Percentiles rank a stretch among this genome's conserved stretches.
Conservation (phyloP, 2,113 vertebrate species). For the Limanda limanda region DNA sequence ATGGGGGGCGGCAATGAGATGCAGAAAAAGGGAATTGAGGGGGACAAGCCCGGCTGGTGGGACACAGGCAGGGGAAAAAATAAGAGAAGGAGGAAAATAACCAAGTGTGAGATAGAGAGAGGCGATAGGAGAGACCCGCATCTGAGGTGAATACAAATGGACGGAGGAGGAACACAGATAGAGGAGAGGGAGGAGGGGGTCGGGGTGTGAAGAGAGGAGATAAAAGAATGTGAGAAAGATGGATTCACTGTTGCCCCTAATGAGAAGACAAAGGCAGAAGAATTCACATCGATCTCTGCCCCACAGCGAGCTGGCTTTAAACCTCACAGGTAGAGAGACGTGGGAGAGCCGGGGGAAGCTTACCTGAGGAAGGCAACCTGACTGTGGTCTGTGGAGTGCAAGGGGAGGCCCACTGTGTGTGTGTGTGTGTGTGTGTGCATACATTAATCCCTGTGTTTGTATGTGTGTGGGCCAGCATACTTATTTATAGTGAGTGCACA, state of each 20-base stretch:
- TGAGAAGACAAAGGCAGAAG: conserved; percentile 78
- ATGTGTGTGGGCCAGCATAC: conserved; percentile 11
- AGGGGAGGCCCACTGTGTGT: conserved; percentile 6
- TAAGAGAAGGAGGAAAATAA: conserved; percentile 70
- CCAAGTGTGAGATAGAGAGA: conserved; percentile 73
- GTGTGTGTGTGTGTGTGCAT: conserved; percentile 12
- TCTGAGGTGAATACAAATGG: conserved; percentile 82
- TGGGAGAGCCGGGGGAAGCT: conserved; percentile 48
- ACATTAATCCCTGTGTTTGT: conserved; percentile 1
- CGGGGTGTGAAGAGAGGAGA: conserved; percentile 59
- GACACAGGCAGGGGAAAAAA: conserved; percentile 56
- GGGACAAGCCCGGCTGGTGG: conserved; percentile 64
- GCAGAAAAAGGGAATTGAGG: conserved; percentile 64
- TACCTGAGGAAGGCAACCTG: conserved; percentile 59
- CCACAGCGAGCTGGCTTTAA: conserved; percentile 56
- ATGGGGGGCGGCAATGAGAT: conserved; percentile 71
- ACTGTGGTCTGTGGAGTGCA: conserved; percentile 17
- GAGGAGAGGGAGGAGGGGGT: conserved; percentile 14
- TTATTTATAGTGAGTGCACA: conserved; percentile 18
- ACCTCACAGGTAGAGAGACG: conserved; percentile 44
- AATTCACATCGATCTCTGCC: conserved; percentile 77
- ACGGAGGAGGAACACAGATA: conserved; percentile 57
- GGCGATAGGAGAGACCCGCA: conserved; percentile 65
- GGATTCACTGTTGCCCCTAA: conserved; percentile 73
- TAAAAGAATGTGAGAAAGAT: conserved; percentile 78